phyloP scores from a whole-genome alignment of 2,888 invertebrate species.

The Sisyra terminalis region DNA sequence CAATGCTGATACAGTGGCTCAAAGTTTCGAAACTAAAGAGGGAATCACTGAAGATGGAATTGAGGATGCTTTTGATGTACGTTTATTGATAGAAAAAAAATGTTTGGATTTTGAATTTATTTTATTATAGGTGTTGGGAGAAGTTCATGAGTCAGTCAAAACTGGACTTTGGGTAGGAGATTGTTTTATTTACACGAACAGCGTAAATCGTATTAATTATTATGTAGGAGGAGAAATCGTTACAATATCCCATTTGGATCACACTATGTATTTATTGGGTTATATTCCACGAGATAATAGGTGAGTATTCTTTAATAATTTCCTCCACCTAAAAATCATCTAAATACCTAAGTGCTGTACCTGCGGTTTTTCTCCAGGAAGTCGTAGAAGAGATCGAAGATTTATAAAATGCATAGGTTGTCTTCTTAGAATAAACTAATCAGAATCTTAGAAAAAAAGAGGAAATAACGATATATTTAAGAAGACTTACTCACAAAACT shows the following conservation, averaged over 20 bases:
- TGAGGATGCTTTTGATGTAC: slow-evolving; percentile 90
- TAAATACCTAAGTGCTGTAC: too few relatives aligned
- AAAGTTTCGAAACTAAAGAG: slow-evolving; percentile 58
- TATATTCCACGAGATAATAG: slow-evolving; percentile 91
- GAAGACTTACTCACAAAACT: too few relatives aligned
- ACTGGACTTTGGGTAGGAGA: slow-evolving; percentile 97
- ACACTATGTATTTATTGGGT: slow-evolving; percentile 91
- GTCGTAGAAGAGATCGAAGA: too few relatives aligned
- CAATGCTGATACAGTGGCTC: slow-evolving; percentile 64
- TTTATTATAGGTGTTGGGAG: slow-evolving; percentile 51
- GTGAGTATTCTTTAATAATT: too few relatives aligned
- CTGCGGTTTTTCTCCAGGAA: too few relatives aligned
- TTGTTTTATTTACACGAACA: slow-evolving; percentile 98
- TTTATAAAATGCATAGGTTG: too few relatives aligned
- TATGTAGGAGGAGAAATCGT: slow-evolving; percentile 99
- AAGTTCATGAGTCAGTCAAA: slow-evolving; percentile 80
- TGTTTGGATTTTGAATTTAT: slow-evolving; percentile 2
- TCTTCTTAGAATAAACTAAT: too few relatives aligned
- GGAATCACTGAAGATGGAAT: slow-evolving; percentile 79
- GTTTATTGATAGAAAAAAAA: slow-evolving; percentile 10
- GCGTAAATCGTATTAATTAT: slow-evolving; percentile 93
- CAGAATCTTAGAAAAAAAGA: too few relatives aligned
- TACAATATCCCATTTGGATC: slow-evolving; percentile 92
- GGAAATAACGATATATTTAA: too few relatives aligned
- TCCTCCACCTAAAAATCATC: too few relatives aligned